Percentiles rank a stretch among this genome's conserved stretches.
Evolutionary conservation across 1,140 invertebrate genomes (phyloP).

Genomic region (Drosophila nannoptera): DNA sequence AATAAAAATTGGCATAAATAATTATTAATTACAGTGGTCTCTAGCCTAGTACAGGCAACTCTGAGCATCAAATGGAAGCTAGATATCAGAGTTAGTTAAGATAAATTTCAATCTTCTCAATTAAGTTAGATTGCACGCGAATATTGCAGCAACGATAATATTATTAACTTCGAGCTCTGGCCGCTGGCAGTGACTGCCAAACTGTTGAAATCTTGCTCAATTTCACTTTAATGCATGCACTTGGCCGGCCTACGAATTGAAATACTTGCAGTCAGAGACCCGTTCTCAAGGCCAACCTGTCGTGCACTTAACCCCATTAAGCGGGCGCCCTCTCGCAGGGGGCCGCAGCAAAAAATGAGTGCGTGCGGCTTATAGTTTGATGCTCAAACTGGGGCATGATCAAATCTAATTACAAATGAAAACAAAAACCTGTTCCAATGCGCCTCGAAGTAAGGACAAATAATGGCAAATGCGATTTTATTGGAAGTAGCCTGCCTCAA

Average conservation of each 20-base stretch:
- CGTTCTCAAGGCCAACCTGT: conserved; percentile 43
- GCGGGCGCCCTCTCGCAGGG: conserved; percentile 25
- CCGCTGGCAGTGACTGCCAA: conserved; percentile 7
- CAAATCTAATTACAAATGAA: conserved; percentile 12
- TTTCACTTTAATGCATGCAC: conserved; percentile 34
- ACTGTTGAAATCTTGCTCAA: conserved; percentile 39
- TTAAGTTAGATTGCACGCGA: background rate
- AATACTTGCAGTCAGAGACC: conserved; percentile 11
- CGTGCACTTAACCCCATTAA: conserved; percentile 52
- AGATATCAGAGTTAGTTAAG: background rate
- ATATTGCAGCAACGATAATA: no score
- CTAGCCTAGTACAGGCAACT: no score
- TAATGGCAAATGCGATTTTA: conserved; percentile 22
- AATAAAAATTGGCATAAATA: no score
- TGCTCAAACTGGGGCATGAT: conserved; percentile 59
- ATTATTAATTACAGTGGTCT: no score
- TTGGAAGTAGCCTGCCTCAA: conserved; percentile 13
- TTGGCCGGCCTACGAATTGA: conserved; percentile 15
- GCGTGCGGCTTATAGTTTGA: conserved; percentile 33
- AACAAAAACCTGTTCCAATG: conserved; percentile 41
- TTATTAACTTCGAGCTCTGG: no score
- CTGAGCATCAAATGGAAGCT: background rate
- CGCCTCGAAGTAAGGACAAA: conserved; percentile 27
- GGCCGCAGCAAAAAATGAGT: conserved; percentile 30
- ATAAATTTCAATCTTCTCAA: conserved; percentile 1